Conservation (phyloP, 2,113 vertebrate species). For the Corvus cornix region DNA sequence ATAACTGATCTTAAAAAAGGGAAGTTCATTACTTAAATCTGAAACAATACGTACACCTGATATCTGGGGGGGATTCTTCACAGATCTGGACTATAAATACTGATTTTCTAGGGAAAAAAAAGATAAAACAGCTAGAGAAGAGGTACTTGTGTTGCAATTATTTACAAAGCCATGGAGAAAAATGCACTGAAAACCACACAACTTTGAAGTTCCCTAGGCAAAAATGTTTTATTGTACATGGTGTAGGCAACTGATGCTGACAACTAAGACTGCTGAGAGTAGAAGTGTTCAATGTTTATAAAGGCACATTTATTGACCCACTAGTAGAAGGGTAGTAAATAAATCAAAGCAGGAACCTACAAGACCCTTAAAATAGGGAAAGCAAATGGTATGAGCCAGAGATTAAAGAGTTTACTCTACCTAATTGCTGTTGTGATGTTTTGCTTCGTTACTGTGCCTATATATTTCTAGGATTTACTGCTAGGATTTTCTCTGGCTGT, state of each 20-base stretch:
- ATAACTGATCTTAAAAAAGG: background rate
- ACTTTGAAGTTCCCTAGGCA: background rate
- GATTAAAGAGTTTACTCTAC: background rate
- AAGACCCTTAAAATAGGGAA: background rate
- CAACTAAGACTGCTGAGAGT: background rate
- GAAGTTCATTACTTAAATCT: background rate
- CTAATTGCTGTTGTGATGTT: background rate
- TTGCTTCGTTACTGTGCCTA: background rate
- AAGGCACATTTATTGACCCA: background rate
- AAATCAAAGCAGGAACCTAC: background rate
- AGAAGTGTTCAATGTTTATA: background rate
- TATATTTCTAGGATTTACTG: background rate
- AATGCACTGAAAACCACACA: background rate
- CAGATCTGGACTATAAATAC: background rate
- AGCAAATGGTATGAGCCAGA: background rate
- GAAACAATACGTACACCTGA: background rate
- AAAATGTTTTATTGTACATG: background rate
- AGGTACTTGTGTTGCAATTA: background rate
- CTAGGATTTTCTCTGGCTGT: background rate
- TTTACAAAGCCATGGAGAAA: background rate
- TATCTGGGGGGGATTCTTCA: background rate
- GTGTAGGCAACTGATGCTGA: background rate
- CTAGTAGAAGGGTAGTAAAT: background rate
- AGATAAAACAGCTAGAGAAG: background rate
- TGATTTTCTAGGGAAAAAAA: background rate